Conservation (phyloP, 2,797 vertebrate species). For the Yasuhikotakia modesta region DNA sequence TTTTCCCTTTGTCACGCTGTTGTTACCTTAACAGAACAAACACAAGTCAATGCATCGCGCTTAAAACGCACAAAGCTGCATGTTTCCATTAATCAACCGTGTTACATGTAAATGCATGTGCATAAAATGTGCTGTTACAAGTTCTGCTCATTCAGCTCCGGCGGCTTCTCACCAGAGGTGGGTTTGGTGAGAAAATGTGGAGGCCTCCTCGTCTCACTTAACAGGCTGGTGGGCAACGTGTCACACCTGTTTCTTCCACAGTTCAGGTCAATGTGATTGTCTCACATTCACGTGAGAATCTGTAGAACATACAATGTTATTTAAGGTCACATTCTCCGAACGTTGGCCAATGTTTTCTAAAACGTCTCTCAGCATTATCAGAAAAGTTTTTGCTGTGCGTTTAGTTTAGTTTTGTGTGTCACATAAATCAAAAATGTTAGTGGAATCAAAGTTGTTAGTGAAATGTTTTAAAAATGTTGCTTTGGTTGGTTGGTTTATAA, state of each 20-base stretch:
- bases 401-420: too few relatives aligned
- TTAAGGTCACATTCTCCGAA: too few relatives aligned
- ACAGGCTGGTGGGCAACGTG: constrained; percentile 21
- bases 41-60: neutral
- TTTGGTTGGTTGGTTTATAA: too few relatives aligned
- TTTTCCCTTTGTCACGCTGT: neutral
- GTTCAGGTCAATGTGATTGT: neutral
- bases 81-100: neutral
- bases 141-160: neutral
- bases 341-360: too few relatives aligned
- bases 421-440: too few relatives aligned
- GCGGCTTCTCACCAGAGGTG: constrained; percentile 7
- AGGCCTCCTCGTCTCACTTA: neutral
- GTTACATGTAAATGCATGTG: neutral
- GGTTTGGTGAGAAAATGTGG: constrained; percentile 37
- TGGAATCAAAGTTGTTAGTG: too few relatives aligned
- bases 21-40: neutral
- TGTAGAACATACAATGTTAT: neutral
- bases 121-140: too few relatives aligned
- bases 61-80: neutral
- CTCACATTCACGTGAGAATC: neutral
- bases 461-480: too few relatives aligned
- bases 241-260: constrained; percentile 18
- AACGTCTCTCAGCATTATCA: too few relatives aligned
- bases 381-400: too few relatives aligned